Evolutionary conservation across 2,113 vertebrate genomes (phyloP).

Genomic region (Phalacrocorax pelagicus): DNA sequence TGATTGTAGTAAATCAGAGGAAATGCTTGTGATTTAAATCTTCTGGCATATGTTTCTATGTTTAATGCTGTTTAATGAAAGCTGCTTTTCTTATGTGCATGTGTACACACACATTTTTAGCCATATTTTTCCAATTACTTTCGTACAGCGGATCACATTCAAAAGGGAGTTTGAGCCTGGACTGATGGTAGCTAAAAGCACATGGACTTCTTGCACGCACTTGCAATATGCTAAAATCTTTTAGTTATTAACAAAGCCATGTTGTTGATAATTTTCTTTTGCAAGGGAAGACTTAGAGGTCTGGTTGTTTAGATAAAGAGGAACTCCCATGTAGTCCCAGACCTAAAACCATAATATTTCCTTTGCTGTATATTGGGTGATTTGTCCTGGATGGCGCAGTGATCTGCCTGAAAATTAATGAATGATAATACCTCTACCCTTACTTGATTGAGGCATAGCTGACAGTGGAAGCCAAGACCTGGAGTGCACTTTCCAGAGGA

Average conservation of each 20-base stretch:
- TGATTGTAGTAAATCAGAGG: background rate
- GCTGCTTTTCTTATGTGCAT: background rate
- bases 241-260: background rate
- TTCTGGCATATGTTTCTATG: background rate
- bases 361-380: background rate
- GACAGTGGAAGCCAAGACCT: background rate
- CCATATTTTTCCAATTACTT: slow-evolving; percentile 35
- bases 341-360: background rate
- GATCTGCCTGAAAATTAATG: background rate
- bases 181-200: background rate
- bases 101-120: background rate
- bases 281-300: background rate
- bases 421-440: background rate
- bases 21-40: background rate
- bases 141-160: background rate
- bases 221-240: background rate
- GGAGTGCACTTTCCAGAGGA: background rate
- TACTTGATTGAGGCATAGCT: background rate
- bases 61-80: background rate
- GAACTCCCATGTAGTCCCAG: background rate
- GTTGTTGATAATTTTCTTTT: background rate
- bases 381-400: background rate
- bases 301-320: background rate
- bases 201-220: background rate
- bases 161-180: background rate